A percentile compares a stretch with the other conserved stretches of the same genome.
Evolutionary conservation across 1,140 invertebrate genomes (phyloP).

Genomic region (Ceratina australensis): DNA sequence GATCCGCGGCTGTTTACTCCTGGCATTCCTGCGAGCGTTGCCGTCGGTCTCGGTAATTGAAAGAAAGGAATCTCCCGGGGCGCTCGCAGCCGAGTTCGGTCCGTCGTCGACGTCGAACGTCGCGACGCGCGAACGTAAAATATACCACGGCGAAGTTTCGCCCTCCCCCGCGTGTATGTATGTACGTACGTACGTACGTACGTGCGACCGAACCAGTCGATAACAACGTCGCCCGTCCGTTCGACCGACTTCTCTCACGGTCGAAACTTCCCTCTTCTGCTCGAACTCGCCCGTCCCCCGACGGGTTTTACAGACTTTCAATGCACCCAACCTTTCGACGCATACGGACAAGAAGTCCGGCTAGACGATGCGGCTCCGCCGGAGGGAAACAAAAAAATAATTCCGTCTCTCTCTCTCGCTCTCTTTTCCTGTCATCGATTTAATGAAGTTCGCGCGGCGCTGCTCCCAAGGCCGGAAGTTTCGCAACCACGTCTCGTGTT

Average conservation of each 20-base stretch:
- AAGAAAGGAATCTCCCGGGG: conserved; percentile 4
- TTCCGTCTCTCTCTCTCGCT: no score
- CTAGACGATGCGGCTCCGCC: not conserved
- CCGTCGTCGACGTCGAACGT: conserved; percentile 21
- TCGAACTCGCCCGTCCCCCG: not conserved
- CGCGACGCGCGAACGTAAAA: conserved; percentile 26
- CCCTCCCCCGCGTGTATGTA: no score
- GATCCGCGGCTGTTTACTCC: conserved; percentile 33
- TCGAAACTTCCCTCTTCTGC: conserved; percentile 1
- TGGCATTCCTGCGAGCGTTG: conserved; percentile 17
- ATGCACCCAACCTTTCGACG: not conserved
- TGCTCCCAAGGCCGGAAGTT: not conserved
- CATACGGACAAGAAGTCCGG: not conserved
- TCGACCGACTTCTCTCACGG: conserved; percentile 29
- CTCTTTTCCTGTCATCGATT: conserved; percentile 32
- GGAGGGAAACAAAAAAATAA: not conserved
- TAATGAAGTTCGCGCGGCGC: conserved; percentile 5
- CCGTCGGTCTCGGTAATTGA: conserved; percentile 19
- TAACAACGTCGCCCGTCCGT: conserved; percentile 33
- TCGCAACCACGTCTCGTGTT: not conserved
- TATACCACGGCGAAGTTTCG: conserved; percentile 47
- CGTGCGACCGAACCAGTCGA: conserved; percentile 25
- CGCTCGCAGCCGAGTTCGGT: not conserved
- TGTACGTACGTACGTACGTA: no score
- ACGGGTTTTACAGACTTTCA: conserved; percentile 9